These are phyloP conservation scores for Hypotaenidia philippensis DNA, from an alignment of 2,797 vertebrate species.

Conservation along the genomic window DNA sequence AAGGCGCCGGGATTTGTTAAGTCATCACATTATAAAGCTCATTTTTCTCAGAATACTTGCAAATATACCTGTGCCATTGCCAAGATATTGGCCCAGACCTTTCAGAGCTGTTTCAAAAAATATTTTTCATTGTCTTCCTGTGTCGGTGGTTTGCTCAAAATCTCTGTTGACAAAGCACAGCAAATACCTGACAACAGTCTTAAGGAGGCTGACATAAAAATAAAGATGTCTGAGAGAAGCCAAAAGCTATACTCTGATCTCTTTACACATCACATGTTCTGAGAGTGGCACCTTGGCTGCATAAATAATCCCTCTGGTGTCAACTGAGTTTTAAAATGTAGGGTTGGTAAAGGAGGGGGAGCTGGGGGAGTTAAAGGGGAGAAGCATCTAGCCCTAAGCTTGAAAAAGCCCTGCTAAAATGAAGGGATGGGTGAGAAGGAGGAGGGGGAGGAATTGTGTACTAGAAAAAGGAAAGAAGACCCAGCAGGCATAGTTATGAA, in stretches of 20 bases:
- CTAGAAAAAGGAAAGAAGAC: background rate
- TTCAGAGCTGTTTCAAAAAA: background rate
- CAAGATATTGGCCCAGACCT: background rate
- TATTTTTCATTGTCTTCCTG: constrained; percentile 12
- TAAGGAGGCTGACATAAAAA: constrained; percentile 32
- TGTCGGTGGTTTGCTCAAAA: background rate
- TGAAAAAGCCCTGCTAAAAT: constrained; percentile 21
- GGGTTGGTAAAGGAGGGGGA: too few relatives aligned
- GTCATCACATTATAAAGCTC: background rate
- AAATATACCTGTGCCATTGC: background rate
- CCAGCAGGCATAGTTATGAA: background rate
- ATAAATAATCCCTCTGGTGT: constrained; percentile 59
- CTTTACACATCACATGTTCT: constrained; percentile 32
- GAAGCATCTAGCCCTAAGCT: background rate
- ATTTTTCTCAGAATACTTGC: background rate
- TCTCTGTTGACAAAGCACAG: constrained; percentile 55
- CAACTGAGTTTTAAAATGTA: constrained; percentile 26
- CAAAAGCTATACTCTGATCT: constrained; percentile 52
- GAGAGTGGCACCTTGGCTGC: constrained; percentile 44
- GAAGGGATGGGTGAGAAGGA: background rate
- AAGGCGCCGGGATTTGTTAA: background rate
- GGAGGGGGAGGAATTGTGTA: background rate
- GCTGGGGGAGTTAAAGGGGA: background rate
- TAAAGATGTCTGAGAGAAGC: constrained; percentile 46
- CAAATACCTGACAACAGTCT: constrained; percentile 47